Evolutionary conservation across 2,888 invertebrate species (phyloP), one percentile per base, ranked within the genome.

Genomic region (Cotesia congregata): DNA sequence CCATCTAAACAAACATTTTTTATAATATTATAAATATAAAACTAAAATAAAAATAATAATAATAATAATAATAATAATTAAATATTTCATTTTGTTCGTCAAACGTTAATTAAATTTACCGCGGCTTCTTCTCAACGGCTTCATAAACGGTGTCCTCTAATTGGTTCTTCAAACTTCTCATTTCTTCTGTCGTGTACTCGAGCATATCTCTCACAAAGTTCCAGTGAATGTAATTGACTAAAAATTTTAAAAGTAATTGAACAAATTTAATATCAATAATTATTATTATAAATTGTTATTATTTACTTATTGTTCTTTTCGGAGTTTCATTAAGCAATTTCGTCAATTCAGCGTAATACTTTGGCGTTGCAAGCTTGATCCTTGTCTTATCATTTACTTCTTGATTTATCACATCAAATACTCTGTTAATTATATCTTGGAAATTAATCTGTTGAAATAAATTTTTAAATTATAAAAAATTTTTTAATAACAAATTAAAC

Each of bases 151-250:
- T 64, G 12, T 59, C 64, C 9, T 76, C 7, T 1, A 75, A 59
- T 6, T 40, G 7, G 17, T 61, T 74, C 5, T 80, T 30, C 7
- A 72, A 12, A n/a, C 74, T 67, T 30, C 73, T 76, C 50, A 78
- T 61, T 62, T 74, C 20, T 9, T 79, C 65, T 6, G 77, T 79
- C n/a, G 80, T 80, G 20, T 79, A 80, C 1, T 30, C 15, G 9
- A 79, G 62, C 76, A 75, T 79, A 59, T 65, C 59, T 50, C 72
- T 77, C 6, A 81, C 67, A 17, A 81, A 80, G 15, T 77, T 61
- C 80, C 81, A 80, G 41, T 81, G 81, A 1, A 81, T 73, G 68
- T 78, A 81, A 70, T 80, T 80, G 3, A 78, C 79, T 80, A 65
- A 50, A 30, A 7, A 20, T 30, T 15, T 17, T 67, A 17, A 65